Percentiles rank a stretch among this genome's conserved stretches.
Evolutionary conservation across 2,797 vertebrate species (phyloP).

Genomic region (Artibeus jamaicensis): DNA sequence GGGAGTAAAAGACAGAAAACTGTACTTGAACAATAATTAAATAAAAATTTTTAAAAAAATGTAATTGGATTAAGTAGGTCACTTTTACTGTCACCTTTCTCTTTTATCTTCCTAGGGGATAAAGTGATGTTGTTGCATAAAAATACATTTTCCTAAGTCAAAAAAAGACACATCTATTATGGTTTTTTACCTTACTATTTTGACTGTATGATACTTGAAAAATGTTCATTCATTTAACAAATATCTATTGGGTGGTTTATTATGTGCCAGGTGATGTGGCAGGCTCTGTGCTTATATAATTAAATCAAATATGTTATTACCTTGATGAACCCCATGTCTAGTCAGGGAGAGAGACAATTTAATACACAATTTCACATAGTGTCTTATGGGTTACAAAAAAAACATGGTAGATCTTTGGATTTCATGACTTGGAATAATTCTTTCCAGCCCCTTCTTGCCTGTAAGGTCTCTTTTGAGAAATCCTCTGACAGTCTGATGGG

Average conservation of each 20-base stretch:
- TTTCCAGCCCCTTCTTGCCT: too few relatives aligned
- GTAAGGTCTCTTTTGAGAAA: too few relatives aligned
- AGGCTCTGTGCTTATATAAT: background rate
- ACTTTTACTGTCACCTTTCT: background rate
- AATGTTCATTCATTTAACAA: background rate
- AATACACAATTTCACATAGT: background rate
- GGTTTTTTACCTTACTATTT: background rate
- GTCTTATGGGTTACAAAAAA: background rate
- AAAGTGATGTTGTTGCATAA: background rate
- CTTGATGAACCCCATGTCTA: background rate
- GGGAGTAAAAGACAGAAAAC: too few relatives aligned
- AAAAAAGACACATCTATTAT: too few relatives aligned
- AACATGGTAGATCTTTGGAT: too few relatives aligned
- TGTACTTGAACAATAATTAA: too few relatives aligned
- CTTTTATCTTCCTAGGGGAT: background rate
- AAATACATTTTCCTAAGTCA: background rate
- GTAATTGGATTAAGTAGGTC: background rate
- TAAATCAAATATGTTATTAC: background rate
- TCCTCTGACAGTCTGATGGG: too few relatives aligned
- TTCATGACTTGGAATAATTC: too few relatives aligned
- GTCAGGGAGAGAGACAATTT: background rate
- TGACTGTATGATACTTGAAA: background rate
- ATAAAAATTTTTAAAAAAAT: too few relatives aligned
- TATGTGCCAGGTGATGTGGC: background rate
- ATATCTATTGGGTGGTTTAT: background rate